Percentiles rank a stretch among this genome's conserved stretches.
Evolutionary conservation across 2,888 invertebrate species (phyloP).

Genomic region (Acleris literana): DNA sequence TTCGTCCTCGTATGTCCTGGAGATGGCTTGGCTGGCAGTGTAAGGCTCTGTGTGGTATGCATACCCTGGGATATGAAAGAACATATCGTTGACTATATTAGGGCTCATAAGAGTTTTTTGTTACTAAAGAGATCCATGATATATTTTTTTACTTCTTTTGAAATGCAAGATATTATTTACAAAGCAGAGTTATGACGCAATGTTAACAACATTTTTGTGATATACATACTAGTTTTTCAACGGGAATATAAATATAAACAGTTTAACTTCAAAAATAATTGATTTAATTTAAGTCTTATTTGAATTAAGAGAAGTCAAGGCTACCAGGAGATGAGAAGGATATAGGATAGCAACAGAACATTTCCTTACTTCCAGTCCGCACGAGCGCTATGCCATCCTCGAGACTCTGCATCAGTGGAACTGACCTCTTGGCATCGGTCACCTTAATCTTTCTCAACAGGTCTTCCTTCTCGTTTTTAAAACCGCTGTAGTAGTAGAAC

Average conservation of each 20-base stretch:
- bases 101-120: too few species aligned
- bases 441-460: constrained; percentile 67
- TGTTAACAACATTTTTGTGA: too few species aligned
- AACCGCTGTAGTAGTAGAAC: constrained; percentile 71
- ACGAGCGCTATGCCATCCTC: constrained; percentile 61
- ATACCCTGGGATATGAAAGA: constrained; percentile 52
- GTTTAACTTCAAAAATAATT: too few species aligned
- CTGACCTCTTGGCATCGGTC: constrained; percentile 53
- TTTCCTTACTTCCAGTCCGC: constrained; percentile 58
- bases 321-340: neutral
- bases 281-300: too few species aligned
- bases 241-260: too few species aligned
- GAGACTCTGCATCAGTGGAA: constrained; percentile 53
- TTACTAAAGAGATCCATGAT: too few species aligned
- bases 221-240: too few species aligned
- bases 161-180: too few species aligned
- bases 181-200: too few species aligned
- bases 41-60: constrained; percentile 82
- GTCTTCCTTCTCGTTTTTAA: constrained; percentile 66
- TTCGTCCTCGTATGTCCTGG: constrained; percentile 67
- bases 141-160: too few species aligned
- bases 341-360: neutral
- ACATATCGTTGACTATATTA: neutral
- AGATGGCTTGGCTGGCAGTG: constrained; percentile 72
- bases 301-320: neutral